Evolutionary conservation across 2,888 invertebrate genomes (phyloP).

Genomic region (Mythimna loreyi): DNA sequence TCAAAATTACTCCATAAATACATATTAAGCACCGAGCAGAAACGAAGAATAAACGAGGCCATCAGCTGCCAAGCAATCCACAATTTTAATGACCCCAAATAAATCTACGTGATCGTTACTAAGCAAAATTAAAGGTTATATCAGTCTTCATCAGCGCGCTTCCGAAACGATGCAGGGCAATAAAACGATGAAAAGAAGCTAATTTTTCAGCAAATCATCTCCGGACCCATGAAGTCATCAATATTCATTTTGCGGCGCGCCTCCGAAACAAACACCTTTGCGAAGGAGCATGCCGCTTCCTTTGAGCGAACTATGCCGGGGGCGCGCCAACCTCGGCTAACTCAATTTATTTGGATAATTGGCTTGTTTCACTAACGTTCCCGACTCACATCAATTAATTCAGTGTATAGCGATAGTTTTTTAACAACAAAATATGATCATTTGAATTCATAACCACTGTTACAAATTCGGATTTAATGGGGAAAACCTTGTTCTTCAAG

Average conservation of each 20-base stretch:
- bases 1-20: constrained; percentile 37
- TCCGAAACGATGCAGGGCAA: constrained; percentile 83
- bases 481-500: background rate
- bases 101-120: constrained; percentile 82
- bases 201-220: constrained; percentile 91
- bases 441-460: constrained; percentile 10
- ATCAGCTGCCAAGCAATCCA: constrained; percentile 39
- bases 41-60: constrained; percentile 57
- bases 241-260: constrained; percentile 90
- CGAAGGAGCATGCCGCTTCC: constrained; percentile 82
- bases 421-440: constrained; percentile 35
- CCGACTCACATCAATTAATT: constrained; percentile 74
- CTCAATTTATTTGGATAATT: constrained; percentile 89
- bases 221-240: constrained; percentile 89
- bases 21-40: constrained; percentile 22
- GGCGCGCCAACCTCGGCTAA: constrained; percentile 75
- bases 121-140: constrained; percentile 88
- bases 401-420: constrained; percentile 50
- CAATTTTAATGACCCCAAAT: constrained; percentile 65
- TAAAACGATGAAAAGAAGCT: constrained; percentile 90
- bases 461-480: constrained; percentile 2
- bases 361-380: constrained; percentile 83
- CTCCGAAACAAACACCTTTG: constrained; percentile 89
- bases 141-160: constrained; percentile 89
- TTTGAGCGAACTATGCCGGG: constrained; percentile 84